Conservation (phyloP, 2,797 vertebrate species). For the Tiaroga cobitis region DNA sequence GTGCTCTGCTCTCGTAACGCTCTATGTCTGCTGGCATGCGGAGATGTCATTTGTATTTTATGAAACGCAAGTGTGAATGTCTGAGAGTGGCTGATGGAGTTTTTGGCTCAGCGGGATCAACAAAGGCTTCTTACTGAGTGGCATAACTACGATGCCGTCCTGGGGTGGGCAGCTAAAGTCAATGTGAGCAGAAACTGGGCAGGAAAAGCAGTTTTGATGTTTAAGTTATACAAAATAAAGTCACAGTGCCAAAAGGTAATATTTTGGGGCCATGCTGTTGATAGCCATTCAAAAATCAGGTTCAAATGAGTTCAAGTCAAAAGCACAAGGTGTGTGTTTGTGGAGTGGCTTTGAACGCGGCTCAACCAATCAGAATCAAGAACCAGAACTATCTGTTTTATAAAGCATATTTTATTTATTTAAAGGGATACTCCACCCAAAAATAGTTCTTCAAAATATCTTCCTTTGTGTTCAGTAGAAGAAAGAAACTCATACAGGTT, state of each 20-base stretch:
- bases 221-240: background rate
- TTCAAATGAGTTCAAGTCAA: background rate
- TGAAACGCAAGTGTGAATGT: constrained; percentile 70
- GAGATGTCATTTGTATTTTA: constrained; percentile 78
- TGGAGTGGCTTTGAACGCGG: background rate
- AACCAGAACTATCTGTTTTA: background rate
- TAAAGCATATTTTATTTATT: background rate
- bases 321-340: too few species aligned
- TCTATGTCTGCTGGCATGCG: constrained; percentile 75
- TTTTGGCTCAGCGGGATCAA: background rate
- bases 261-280: background rate
- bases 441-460: too few species aligned
- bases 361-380: background rate
- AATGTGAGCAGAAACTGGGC: background rate
- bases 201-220: background rate
- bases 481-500: too few species aligned
- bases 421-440: too few species aligned
- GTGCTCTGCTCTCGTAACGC: constrained; percentile 69
- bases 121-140: background rate
- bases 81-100: constrained; percentile 67
- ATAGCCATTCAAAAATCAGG: background rate
- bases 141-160: background rate
- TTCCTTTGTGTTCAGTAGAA: too few species aligned
- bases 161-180: background rate
- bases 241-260: background rate